Evolutionary conservation across 2,113 vertebrate species (phyloP), one percentile per base, ranked within the genome.

Genomic region (Oncorhynchus mykiss): DNA sequence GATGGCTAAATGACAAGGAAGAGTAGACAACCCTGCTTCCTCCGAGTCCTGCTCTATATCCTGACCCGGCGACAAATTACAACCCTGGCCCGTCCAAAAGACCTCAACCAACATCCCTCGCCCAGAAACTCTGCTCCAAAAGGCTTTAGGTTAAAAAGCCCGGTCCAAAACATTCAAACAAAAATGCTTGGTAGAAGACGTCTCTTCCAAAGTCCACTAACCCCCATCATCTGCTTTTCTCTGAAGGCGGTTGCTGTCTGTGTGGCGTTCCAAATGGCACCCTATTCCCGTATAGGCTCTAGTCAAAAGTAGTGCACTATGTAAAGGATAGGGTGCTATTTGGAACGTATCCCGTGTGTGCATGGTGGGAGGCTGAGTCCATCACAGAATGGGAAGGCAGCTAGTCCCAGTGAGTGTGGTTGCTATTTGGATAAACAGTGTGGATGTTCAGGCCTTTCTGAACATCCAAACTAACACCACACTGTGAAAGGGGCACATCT

Each of bases 1-100:
- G 88, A 88, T 83, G 85, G 78, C 81, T 67, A 89, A 92, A 92
- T 91, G 90, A 91, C 87, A 88, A 87, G 88, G 87, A 31, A 86
- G 82, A 75, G 75, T 39, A 84, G 77, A 80, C 66, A 67, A 85
- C n/a, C 60, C 60, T 22, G 51, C 12, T 14, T 14, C 51, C 3
- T 54, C 51, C 3, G 16, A 54, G 51, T 54, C 51, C 51, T 54
- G 51, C 16, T 54, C 51, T 54, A 18, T 14, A 18, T 54, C 51
- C 51, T 54, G 51, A 18, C 13, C 51, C 51, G 18, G 16, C 5
- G 82, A 78, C 31, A 89, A 92, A 91, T 90, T 88, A 87, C 71
- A 87, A 83, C 80, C 85, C 70, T 70, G 67, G 78, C 20, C 72
- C 76, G 2, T 80, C 83, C 70, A 74, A 80, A 82, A 5, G 22